These are phyloP conservation scores for Cataglyphis livida DNA, from an alignment of 2,888 invertebrate species.

Conservation along the genomic window DNA sequence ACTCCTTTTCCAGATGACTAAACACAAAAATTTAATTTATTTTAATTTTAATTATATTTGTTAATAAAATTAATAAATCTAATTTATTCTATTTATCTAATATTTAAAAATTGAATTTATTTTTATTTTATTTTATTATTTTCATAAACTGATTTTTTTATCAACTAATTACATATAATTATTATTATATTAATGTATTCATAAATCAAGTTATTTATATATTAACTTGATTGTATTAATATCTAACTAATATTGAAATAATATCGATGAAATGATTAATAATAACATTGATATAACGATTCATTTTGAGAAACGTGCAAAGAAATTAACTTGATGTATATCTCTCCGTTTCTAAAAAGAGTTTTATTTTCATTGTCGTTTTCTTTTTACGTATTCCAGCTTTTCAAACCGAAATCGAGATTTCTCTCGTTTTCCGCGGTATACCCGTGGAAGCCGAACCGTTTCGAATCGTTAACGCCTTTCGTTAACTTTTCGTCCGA, in stretches of 20 bases:
- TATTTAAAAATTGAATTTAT: background rate
- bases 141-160: background rate
- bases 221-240: background rate
- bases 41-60: background rate
- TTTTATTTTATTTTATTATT: background rate
- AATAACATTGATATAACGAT: background rate
- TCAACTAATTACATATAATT: background rate
- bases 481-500: constrained; percentile 32
- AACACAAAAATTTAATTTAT: background rate
- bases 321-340: background rate
- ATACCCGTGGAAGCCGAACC: constrained; percentile 10
- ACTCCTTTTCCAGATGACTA: background rate
- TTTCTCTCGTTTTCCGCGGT: constrained; percentile 29
- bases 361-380: background rate
- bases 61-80: background rate
- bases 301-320: background rate
- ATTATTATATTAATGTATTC: background rate
- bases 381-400: background rate
- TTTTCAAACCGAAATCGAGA: constrained; percentile 41
- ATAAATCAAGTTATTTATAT: background rate
- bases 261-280: background rate
- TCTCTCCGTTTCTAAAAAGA: background rate
- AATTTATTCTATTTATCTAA: background rate
- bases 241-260: background rate
- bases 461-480: constrained; percentile 51